phyloP scores from a whole-genome alignment of 2,888 invertebrate genomes.

The Ypsolopha sequella region DNA sequence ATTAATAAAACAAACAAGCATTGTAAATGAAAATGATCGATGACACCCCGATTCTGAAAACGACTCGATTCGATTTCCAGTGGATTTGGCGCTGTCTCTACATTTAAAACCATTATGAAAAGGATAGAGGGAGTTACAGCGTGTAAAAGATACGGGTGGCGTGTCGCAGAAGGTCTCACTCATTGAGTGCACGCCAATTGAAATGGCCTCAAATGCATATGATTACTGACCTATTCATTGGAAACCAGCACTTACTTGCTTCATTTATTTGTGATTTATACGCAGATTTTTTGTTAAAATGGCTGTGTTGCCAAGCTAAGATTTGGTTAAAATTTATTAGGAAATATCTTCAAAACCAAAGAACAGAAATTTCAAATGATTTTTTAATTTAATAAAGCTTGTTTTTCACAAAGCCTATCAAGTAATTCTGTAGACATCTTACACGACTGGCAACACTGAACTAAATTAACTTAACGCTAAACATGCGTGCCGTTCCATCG shows the following conservation, averaged over 20 bases:
- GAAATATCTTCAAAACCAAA: no score
- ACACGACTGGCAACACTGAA: no score
- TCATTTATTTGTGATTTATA: conserved; percentile 36
- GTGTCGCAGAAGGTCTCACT: conserved; percentile 42
- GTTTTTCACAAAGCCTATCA: no score
- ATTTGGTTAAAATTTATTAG: no score
- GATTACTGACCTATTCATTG: conserved; percentile 65
- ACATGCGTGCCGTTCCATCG: conserved; percentile 24
- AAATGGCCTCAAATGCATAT: conserved; percentile 66
- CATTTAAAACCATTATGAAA: neutral
- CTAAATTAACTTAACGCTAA: conserved; percentile 45
- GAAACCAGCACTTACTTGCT: conserved; percentile 46
- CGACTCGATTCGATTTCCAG: no score
- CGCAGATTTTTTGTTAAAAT: conserved; percentile 1
- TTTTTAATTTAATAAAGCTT: no score
- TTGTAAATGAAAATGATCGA: conserved; percentile 20
- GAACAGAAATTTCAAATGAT: no score
- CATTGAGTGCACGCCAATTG: conserved; percentile 64
- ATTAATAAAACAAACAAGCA: conserved; percentile 47
- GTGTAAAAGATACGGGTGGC: conserved; percentile 59
- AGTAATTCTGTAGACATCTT: no score
- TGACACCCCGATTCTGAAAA: no score
- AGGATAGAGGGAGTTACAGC: neutral
- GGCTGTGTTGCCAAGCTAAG: no score
- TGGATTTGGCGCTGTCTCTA: neutral